Conservation (phyloP, 2,113 vertebrate genomes). For the Crotalus tigris region DNA sequence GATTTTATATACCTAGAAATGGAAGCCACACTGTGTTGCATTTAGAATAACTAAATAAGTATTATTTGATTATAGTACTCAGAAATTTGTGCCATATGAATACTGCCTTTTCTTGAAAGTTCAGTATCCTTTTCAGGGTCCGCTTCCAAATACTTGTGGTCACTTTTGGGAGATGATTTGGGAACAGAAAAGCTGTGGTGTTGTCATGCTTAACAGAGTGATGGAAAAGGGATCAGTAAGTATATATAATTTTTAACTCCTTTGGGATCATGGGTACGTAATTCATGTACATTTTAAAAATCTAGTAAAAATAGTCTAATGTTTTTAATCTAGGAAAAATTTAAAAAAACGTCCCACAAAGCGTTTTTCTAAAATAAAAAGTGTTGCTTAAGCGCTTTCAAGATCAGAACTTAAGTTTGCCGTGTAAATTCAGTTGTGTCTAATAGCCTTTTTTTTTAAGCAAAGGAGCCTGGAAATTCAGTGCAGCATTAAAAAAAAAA, state of each 20-base stretch:
- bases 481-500: neutral
- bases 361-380: neutral
- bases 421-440: neutral
- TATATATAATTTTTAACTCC: neutral
- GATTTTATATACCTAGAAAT: slow-evolving; percentile 28
- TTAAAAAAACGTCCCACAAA: neutral
- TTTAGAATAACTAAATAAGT: slow-evolving; percentile 17
- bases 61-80: slow-evolving; percentile 24
- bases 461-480: neutral
- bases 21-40: slow-evolving; percentile 32
- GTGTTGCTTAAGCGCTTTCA: neutral
- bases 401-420: neutral
- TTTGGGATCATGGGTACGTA: neutral
- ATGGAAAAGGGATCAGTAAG: slow-evolving; percentile 98
- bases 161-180: slow-evolving; percentile 99
- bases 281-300: neutral
- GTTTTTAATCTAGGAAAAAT: neutral
- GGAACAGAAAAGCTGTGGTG: slow-evolving; percentile 91
- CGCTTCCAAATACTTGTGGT: slow-evolving; percentile 93
- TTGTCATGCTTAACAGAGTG: slow-evolving; percentile 97
- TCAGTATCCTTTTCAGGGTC: slow-evolving; percentile 79
- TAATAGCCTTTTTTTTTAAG: neutral
- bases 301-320: neutral
- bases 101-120: slow-evolving; percentile 48
- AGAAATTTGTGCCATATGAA: slow-evolving; percentile 40